Evolutionary conservation across 2,113 vertebrate genomes (phyloP), one percentile per base, ranked within the genome.

Genomic region (Argyrosomus japonicus): DNA sequence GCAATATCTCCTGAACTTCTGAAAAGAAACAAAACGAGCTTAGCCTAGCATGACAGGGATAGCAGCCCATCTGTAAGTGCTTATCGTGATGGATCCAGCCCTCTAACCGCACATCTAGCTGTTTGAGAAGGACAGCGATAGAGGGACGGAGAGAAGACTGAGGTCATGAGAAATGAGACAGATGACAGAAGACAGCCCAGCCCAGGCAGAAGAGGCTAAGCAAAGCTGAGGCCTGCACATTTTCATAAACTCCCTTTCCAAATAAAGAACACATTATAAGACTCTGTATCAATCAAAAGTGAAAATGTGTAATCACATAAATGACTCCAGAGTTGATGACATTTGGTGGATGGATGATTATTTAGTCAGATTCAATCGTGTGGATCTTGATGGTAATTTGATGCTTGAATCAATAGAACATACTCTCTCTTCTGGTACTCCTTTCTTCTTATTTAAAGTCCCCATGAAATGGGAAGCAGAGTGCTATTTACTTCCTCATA

Each of bases 1-100:
- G 14, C 43, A 68, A 14, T n/a, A 47, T 58, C 7, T 4, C 14
- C 54, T 27, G 9, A 75, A 78, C 61, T 9, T 61, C 70, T 75
- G 40, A 81, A 64, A 82, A 18, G 32, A 84, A 86, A 73, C 68
- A n/a, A 81, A 73, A 63, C 17, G n/a, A 72, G 60, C 63, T 48
- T 43, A 32, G n/a, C n/a, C 68, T 72, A 79, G 82, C 70, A 85
- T 73, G 87, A 83, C 81, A 84, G 76, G 74, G 82, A 81, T 72
- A 80, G 80, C 79, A 61, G 82, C 68, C 92, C 94, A 94, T 95
- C 94, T 94, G 94, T 67, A 91, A 94, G 86, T 70, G 85, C 79
- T 95, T 95, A 95, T 83, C 51, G 58, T 91, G 86, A 91, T 87
- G 89, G 90, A 91, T 91, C 79, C 91, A 81, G 71, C 78, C 87